These are phyloP conservation scores for Gymnocephalus cernua DNA, from an alignment of 2,113 vertebrate genomes.

Conservation along the genomic window DNA sequence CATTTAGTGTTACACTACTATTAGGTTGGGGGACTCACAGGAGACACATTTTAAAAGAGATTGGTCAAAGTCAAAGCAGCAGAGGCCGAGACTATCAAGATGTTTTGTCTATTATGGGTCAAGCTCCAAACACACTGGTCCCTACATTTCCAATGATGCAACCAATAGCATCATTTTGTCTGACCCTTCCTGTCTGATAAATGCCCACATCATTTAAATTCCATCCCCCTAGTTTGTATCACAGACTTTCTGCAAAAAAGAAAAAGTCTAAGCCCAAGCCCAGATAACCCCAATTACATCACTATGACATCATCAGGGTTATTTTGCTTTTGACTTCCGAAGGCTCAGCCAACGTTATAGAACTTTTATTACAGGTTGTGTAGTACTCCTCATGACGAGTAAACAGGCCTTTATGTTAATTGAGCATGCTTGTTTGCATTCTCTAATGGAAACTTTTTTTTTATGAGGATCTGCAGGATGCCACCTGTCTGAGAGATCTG, in stretches of 20 bases:
- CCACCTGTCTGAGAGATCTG: not conserved
- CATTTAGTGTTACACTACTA: not conserved
- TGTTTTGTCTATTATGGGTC: not conserved
- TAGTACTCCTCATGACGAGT: not conserved
- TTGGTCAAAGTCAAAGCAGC: not conserved
- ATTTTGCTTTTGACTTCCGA: not conserved
- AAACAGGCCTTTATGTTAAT: not conserved
- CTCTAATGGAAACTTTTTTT: too few relatives aligned
- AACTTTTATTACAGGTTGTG: not conserved
- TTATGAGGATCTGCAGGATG: not conserved
- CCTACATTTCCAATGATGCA: constrained; percentile 1
- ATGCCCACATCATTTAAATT: not conserved
- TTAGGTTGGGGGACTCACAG: not conserved
- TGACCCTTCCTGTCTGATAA: not conserved
- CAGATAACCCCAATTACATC: not conserved
- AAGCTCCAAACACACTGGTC: not conserved
- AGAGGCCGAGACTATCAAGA: not conserved
- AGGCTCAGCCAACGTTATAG: not conserved
- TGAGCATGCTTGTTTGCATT: not conserved
- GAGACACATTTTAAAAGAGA: not conserved
- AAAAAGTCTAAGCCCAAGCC: not conserved
- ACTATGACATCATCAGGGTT: not conserved
- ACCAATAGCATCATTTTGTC: not conserved
- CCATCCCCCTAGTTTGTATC: not conserved
- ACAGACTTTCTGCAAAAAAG: not conserved